Conservation (phyloP, 2,113 vertebrate genomes). For the Tetraodon nigroviridis region DNA sequence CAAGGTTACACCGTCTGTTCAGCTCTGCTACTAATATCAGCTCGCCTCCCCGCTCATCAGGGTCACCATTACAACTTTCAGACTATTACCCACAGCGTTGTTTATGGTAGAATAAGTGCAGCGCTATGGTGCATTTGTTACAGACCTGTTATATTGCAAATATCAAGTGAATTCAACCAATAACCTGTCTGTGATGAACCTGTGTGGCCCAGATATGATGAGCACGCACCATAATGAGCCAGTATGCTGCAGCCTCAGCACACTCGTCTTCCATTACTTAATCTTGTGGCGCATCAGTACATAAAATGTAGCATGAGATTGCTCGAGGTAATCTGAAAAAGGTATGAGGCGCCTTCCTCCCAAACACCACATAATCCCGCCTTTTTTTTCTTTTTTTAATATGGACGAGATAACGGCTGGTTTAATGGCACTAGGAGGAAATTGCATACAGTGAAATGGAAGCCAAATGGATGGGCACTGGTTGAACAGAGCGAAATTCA, state of each 20-base stretch:
- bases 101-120: conserved; percentile 24
- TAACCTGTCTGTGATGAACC: conserved; percentile 13
- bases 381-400: conserved; percentile 59
- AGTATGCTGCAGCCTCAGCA: conserved; percentile 22
- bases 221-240: conserved; percentile 47
- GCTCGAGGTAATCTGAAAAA: conserved; percentile 61
- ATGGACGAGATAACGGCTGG: conserved; percentile 58
- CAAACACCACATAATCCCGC: conserved; percentile 52
- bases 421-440: conserved; percentile 52
- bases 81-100: conserved; percentile 28
- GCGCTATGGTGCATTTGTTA: conserved; percentile 21
- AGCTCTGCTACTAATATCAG: conserved; percentile 14
- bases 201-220: conserved; percentile 31
- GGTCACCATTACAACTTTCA: conserved; percentile 27
- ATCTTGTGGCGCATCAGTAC: conserved; percentile 39
- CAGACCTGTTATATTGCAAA: conserved; percentile 16
- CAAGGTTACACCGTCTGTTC: conserved; percentile 48
- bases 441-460: conserved; percentile 61
- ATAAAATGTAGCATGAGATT: conserved; percentile 52
- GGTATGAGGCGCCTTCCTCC: conserved; percentile 49
- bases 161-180: conserved; percentile 16
- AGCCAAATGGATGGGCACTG: conserved; percentile 59
- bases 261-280: conserved; percentile 44
- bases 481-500: conserved; percentile 64
- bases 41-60: conserved; percentile 38